Percentiles rank a stretch among this genome's conserved stretches.
Evolutionary conservation across 2,113 vertebrate species (phyloP).

Genomic region (Cynoglossus semilaevis): DNA sequence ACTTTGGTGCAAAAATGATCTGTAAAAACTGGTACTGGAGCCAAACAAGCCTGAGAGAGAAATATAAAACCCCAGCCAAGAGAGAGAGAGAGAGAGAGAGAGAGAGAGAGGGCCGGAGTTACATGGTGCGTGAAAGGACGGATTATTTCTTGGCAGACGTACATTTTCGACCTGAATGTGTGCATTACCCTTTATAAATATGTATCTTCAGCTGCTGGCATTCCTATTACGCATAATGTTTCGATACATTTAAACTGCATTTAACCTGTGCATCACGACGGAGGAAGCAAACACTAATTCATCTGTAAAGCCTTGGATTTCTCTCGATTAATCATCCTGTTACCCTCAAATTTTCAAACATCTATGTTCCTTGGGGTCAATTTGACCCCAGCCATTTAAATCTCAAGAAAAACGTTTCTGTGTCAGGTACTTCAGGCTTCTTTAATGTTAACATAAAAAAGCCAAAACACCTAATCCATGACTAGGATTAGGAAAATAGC

Average conservation of each 20-base stretch:
- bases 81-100: conserved; percentile 35
- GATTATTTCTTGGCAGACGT: conserved; percentile 9
- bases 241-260: background rate
- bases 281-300: background rate
- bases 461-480: too few species aligned
- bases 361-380: too few species aligned
- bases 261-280: background rate
- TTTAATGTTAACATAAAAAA: too few species aligned
- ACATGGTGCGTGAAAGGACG: conserved; percentile 17
- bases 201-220: background rate
- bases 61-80: conserved; percentile 38
- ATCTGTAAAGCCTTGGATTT: background rate
- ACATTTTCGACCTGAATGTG: background rate
- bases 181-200: too few species aligned
- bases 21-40: conserved; percentile 38
- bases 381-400: too few species aligned
- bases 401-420: too few species aligned
- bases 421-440: too few species aligned
- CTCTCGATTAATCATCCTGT: too few species aligned
- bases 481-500: too few species aligned
- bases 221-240: background rate
- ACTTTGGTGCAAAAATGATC: conserved; percentile 47
- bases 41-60: conserved; percentile 51
- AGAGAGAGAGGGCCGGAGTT: conserved; percentile 17
- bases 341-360: too few species aligned